Percentiles rank a stretch among this genome's conserved stretches.
Conservation (phyloP, 2,113 vertebrate genomes). For the human region DNA sequence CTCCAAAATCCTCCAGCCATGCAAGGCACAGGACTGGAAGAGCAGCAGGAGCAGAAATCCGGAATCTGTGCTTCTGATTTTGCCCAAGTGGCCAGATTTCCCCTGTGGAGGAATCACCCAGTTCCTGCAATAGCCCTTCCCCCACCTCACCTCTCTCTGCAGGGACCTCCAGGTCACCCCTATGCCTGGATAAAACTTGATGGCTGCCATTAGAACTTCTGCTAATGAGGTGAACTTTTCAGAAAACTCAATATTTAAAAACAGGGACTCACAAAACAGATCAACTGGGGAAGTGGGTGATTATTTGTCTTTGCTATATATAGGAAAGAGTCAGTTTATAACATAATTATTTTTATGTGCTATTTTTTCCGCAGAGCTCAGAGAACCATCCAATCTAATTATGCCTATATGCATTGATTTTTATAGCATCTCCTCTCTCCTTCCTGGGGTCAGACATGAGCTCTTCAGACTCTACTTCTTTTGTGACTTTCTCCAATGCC, state of each 20-base stretch:
- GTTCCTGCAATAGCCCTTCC: background rate
- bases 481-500: background rate
- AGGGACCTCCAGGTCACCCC: background rate
- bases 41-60: background rate
- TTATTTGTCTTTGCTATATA: slow-evolving; percentile 60
- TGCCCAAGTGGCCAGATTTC: background rate
- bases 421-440: slow-evolving; percentile 15
- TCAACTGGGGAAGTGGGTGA: slow-evolving; percentile 36
- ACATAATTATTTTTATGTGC: slow-evolving; percentile 60
- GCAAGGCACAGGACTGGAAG: background rate
- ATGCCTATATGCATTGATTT: slow-evolving; percentile 35
- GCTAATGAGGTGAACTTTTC: background rate
- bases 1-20: background rate
- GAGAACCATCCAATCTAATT: slow-evolving; percentile 25
- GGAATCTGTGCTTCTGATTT: background rate
- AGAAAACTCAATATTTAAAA: slow-evolving; percentile 49
- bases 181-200: background rate
- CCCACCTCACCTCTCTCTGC: background rate
- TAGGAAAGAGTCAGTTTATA: slow-evolving; percentile 31
- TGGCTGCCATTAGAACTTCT: background rate
- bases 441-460: background rate
- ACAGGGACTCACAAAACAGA: slow-evolving; percentile 40
- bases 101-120: background rate
- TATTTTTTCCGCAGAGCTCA: slow-evolving; percentile 35
- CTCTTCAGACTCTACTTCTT: background rate